Conservation (phyloP, 1,140 invertebrate genomes). For the Chelonus insularis region DNA sequence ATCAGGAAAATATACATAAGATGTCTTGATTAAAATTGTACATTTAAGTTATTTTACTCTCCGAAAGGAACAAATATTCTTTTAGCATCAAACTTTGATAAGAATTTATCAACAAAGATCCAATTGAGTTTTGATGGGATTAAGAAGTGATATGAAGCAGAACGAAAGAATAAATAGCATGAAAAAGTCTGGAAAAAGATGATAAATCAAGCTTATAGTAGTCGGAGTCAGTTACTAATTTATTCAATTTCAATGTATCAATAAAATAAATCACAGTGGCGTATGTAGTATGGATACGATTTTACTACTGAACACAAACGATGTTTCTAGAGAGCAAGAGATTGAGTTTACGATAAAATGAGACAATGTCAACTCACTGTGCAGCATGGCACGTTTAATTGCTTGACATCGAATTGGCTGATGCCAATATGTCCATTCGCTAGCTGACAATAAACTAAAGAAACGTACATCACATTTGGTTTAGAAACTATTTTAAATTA, state of each 20-base stretch:
- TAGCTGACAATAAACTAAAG: no score
- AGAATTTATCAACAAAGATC: no score
- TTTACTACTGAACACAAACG: neutral
- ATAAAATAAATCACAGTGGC: conserved; percentile 7
- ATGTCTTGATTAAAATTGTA: no score
- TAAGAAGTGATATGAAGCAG: neutral
- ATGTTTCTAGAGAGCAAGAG: neutral
- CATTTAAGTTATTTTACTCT: no score
- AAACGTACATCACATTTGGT: no score
- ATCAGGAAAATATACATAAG: conserved; percentile 26
- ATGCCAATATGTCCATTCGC: conserved; percentile 5
- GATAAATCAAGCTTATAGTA: neutral
- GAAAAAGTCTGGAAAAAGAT: neutral
- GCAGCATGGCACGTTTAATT: conserved; percentile 17
- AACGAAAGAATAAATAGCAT: neutral
- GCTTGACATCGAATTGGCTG: conserved; percentile 17
- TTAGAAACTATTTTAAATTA: no score
- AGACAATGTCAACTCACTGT: conserved; percentile 14
- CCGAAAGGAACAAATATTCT: conserved; percentile 4
- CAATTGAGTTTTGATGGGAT: neutral
- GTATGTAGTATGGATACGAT: neutral
- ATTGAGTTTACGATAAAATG: neutral
- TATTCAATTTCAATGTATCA: conserved; percentile 20
- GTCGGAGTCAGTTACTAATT: conserved; percentile 13
- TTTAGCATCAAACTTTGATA: no score